Percentiles rank a stretch among this genome's conserved stretches.
These are phyloP conservation scores for Varanus salvator DNA, from an alignment of 2,113 vertebrate genomes.

Conservation along the genomic window DNA sequence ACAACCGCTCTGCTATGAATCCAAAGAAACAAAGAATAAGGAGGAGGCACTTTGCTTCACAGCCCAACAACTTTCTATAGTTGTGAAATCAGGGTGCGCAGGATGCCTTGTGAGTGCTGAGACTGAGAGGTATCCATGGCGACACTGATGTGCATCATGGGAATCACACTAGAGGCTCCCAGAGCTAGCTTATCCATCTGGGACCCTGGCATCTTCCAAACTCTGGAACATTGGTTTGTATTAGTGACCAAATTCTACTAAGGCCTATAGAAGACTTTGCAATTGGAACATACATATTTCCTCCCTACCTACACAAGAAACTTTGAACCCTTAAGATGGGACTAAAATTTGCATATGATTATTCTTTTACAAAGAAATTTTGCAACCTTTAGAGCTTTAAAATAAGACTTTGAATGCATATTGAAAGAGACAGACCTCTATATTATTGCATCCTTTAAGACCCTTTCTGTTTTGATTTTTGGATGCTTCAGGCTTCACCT, in stretches of 20 bases:
- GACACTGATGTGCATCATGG: too few species aligned
- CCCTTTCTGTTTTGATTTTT: neutral
- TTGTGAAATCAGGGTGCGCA: too few species aligned
- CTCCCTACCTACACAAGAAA: neutral
- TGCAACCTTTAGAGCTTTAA: accelerated
- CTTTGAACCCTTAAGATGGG: neutral
- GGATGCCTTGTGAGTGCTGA: too few species aligned
- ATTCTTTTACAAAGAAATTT: neutral
- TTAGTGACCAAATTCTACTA: too few species aligned
- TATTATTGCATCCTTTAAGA: neutral
- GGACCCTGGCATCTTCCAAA: neutral
- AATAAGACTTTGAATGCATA: neutral
- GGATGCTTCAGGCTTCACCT: neutral
- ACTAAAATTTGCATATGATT: neutral
- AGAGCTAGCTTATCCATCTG: neutral
- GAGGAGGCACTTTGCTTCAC: too few species aligned
- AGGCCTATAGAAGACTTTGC: neutral
- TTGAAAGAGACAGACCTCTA: slow-evolving; percentile 15
- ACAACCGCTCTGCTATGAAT: too few species aligned
- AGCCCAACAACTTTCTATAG: too few species aligned
- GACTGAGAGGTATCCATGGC: too few species aligned
- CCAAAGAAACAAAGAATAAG: too few species aligned
- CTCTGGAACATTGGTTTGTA: neutral
- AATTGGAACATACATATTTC: neutral
- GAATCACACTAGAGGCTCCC: too few species aligned